Evolutionary conservation across 1,140 invertebrate species (phyloP), one percentile per base, ranked within the genome.

Genomic region (Plectrocnemia conspersa): DNA sequence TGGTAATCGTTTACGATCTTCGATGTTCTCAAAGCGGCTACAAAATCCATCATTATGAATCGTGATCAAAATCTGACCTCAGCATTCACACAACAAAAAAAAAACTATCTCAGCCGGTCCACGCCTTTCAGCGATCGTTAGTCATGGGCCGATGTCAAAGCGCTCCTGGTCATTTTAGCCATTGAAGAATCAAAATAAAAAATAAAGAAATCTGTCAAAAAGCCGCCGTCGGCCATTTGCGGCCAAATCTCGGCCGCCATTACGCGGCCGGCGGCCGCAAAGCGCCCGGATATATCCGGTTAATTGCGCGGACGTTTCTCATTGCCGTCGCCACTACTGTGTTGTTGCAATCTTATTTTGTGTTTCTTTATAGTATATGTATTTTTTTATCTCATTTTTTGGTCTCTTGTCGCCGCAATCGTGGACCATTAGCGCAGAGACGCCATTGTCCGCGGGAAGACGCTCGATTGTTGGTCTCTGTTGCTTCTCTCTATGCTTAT

Each of bases 341-440:
- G n/a, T n/a, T n/a, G 29, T 50, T 48, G 46, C 46, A 33, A 16
- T 48, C 46, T 18, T 48, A 6, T 19, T 29, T 16, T 13, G 13
- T 21, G 47, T 15, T 35, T 36, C 38, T 36, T 36, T n/a, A 11
- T 19, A 29, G 7, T 7, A 29, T n/a, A n/a, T n/a, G n/a, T n/a
- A n/a, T 19, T 16, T 48, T 19, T 22, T 16, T 21, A 13, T 44
- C 7, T 38, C 35, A 15, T 38, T 38, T 42, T 16, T n/a, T n/a
- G 4, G 44, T 27, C 23, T 35, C 13, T 40, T 41, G 49, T 52
- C 49, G 22, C 24, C 45, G 25, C 49, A 52, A 16, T 54, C 52
- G 52, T 54, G 52, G 27, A 21, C 52, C 52, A 54, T 54, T 54
- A 54, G 52, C 52, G 42, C 29, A 15, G 25, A 11, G 15, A 13